Percentiles rank a stretch among this genome's conserved stretches.
These are phyloP conservation scores for Leistus spinibarbis DNA, from an alignment of 2,888 invertebrate species.

Conservation along the genomic window DNA sequence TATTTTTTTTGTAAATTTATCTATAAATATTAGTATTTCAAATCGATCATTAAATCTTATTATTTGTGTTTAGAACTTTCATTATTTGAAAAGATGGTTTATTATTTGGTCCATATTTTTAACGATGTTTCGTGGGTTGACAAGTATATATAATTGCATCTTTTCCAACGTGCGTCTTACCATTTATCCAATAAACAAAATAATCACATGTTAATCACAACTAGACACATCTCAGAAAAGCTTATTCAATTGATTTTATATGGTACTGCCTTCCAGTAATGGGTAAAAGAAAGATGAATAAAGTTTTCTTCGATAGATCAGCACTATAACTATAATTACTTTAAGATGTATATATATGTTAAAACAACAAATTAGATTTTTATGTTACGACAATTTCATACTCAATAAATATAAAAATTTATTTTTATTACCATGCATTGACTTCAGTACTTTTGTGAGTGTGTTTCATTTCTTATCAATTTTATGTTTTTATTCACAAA, in stretches of 20 bases:
- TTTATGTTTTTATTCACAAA: slow-evolving; percentile 8
- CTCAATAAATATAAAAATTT: background rate
- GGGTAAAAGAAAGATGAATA: background rate
- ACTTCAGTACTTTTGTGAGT: slow-evolving; percentile 14
- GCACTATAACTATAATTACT: background rate
- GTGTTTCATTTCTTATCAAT: slow-evolving; percentile 1
- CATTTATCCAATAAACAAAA: slow-evolving; percentile 21
- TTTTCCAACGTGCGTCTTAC: slow-evolving; percentile 17
- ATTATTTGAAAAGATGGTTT: slow-evolving; percentile 1
- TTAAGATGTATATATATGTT: background rate
- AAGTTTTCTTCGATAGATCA: background rate
- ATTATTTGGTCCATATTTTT: slow-evolving; percentile 30
- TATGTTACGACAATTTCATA: background rate
- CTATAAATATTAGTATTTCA: slow-evolving; percentile 1
- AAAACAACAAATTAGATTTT: background rate
- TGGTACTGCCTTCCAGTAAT: background rate
- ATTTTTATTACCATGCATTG: slow-evolving; percentile 27
- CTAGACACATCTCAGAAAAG: slow-evolving; percentile 12
- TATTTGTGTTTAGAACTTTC: background rate
- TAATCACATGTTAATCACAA: slow-evolving; percentile 38
- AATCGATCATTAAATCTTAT: background rate
- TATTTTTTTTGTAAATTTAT: slow-evolving; percentile 4
- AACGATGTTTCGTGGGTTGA: slow-evolving; percentile 16
- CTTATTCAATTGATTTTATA: background rate
- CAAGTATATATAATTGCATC: slow-evolving; percentile 17